A percentile compares a stretch with the other conserved stretches of the same genome.
Conservation (phyloP, 64 coral and sea anemone genomes). For the Stichodactyla mertensii region DNA sequence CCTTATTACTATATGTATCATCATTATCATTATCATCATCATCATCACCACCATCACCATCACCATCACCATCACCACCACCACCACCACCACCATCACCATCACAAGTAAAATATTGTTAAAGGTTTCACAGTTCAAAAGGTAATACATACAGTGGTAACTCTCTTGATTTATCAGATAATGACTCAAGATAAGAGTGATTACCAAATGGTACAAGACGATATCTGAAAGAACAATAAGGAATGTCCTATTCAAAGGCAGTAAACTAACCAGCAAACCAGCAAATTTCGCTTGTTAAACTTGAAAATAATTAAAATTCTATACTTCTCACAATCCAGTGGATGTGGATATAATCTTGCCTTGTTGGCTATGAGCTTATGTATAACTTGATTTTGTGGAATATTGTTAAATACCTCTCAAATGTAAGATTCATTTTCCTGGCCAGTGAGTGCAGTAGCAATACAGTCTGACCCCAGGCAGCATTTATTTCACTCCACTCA, state of each 20-base stretch:
- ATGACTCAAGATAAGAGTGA: slow-evolving; percentile 91
- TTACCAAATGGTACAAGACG: slow-evolving; percentile 99
- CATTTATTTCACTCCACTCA: slow-evolving; percentile 99
- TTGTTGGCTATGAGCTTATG: no score
- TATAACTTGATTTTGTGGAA: no score
- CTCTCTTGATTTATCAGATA: slow-evolving; percentile 91
- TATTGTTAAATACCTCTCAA: no score
- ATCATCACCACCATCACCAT: no score
- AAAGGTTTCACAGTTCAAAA: not conserved
- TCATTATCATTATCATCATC: no score
- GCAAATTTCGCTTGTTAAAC: no score
- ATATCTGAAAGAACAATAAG: slow-evolving; percentile 60
- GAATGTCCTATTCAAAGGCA: not conserved
- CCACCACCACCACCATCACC: no score
- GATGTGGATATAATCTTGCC: no score
- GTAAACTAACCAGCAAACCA: not conserved
- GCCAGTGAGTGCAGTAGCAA: slow-evolving; percentile 88
- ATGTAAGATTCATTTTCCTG: slow-evolving; percentile 92
- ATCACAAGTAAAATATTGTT: not conserved
- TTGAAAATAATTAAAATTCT: no score
- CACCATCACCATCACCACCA: no score
- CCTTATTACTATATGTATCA: no score
- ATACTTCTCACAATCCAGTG: no score
- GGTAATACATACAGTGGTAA: slow-evolving; percentile 73
- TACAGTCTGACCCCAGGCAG: slow-evolving; percentile 98